Evolutionary conservation across 2,797 vertebrate species (phyloP), one percentile per base, ranked within the genome.

Genomic region (Malurus splendens): DNA sequence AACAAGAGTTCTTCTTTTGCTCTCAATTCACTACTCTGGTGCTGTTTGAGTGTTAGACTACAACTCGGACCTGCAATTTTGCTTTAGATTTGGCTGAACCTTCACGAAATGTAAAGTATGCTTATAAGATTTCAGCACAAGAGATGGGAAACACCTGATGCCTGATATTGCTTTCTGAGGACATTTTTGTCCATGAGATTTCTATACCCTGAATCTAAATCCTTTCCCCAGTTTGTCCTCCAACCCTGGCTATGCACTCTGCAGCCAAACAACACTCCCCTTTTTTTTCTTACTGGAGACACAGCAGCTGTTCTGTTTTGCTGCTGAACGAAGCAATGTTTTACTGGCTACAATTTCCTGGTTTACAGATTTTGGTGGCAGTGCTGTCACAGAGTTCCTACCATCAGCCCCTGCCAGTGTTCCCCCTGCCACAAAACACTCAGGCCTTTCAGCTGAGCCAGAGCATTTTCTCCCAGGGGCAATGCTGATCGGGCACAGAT

Each of bases 311-410:
- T 73, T 93, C 45, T 92, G 84, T 75, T 87, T 70, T 68, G 50
- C 76, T 83, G 76, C 74, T 90, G 92, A 86, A 90, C 78, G 62
- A 81, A 75, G 73, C 64, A 83, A 90, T 77, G 41, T 86, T 94
- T 92, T 55, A 70, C 60, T 0, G 0, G 52, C 48, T 83, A 79
- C 0, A 0, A 41, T 86, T 87, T 90, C 84, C 82, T 72, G 70
- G 92, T 94, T 62, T 87, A 79, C 85, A 89, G 85, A 75, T 78
- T 86, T 92, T 75, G 87, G 85, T 94, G 90, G 73, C 82, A 75
- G n/a, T 0, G 0, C 80, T 93, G 62, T 73, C 70, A 17, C 50
- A 28, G 48, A 68, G 30, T 62, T 93, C 85, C 73, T 73, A 81
- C 56, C 87, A 62, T 12, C 55, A 90, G 52, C 18, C 70, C 67